These are phyloP conservation scores for Ctenochaetus hawaiiensis DNA, from an alignment of 2,797 vertebrate genomes.

Conservation along the genomic window DNA sequence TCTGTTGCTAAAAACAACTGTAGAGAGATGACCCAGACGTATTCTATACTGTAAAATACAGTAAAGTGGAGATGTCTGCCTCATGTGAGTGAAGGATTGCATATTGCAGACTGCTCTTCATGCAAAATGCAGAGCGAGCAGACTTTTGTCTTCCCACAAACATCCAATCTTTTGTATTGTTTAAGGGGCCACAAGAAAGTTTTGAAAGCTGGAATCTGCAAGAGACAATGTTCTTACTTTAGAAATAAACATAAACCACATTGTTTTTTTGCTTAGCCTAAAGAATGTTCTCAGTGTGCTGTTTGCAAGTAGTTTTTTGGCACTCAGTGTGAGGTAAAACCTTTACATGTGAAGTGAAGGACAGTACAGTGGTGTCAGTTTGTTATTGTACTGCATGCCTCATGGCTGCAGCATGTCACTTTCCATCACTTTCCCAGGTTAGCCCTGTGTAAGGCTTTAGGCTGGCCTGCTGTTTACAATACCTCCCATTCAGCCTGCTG, in stretches of 20 bases:
- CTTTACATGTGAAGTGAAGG: constrained; percentile 54
- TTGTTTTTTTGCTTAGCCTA: constrained; percentile 47
- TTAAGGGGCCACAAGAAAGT: constrained; percentile 21
- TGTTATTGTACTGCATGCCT: constrained; percentile 71
- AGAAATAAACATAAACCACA: constrained; percentile 46
- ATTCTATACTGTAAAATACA: background rate
- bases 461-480: constrained; percentile 82
- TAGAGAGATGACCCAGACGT: constrained; percentile 17
- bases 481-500: constrained; percentile 82
- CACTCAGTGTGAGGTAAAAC: constrained; percentile 38
- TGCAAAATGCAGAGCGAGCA: constrained; percentile 13
- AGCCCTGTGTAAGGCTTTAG: constrained; percentile 78
- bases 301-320: constrained; percentile 8
- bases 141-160: constrained; percentile 35
- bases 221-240: constrained; percentile 29
- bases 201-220: constrained; percentile 11
- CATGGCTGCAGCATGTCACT: constrained; percentile 72
- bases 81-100: background rate
- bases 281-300: constrained; percentile 43
- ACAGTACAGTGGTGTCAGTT: constrained; percentile 59
- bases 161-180: constrained; percentile 10
- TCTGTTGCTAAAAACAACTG: constrained; percentile 41
- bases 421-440: constrained; percentile 83
- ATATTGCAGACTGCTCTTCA: background rate
- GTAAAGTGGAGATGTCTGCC: constrained; percentile 14